Base-by-base conservation (phyloP, 2,888 invertebrate genomes). In the Mamestra brassicae region DNA sequence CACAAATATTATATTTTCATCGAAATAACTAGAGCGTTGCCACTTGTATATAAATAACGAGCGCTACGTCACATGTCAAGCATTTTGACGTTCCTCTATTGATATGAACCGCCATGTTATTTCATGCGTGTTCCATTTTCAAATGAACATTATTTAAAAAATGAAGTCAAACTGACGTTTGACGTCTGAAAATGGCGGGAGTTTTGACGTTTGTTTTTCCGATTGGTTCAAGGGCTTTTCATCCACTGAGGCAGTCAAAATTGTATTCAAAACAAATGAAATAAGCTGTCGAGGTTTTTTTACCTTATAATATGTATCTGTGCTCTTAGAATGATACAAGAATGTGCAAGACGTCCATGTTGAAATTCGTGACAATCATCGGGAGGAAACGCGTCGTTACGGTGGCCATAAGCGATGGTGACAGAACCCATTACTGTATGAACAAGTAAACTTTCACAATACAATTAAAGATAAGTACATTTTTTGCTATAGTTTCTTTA, bases 21-120 rank as follows among this genome's bases (percentile, higher is more conserved):
- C 7, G 55, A 42, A 71, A 61, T 81, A 66, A 79, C 71, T 75
- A 83, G 81, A 81, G 81, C 81, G 76, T 81, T 69, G 42, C 75
- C 7, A 45, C 71, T 79, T 65, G 61, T 71, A 70, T 74, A 68
- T 69, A 74, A 83, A 83, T 78, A 83, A 71, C 65, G 71, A 73
- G 52, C 54, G 34, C 70, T 66, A 69, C 77, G 77, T 80, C 70
- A 85, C 61, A 55, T 65, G 75, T 67, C 75, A 71, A 60, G 11
- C 10, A 63, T 82, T 82, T 74, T 79, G 83, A 79, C 68, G 66
- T 75, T 71, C 60, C 55, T 52, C 62, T 79, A 67, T 82, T 68
- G 66, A 82, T 69, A 78, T 26, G 38, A 78, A 26, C 38, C 34
- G 60, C 61, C 67, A 78, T 77, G 63, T 77, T 75, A 13, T 67